phyloP scores from a whole-genome alignment of 2,113 vertebrate species.

The Globicephala melas region DNA sequence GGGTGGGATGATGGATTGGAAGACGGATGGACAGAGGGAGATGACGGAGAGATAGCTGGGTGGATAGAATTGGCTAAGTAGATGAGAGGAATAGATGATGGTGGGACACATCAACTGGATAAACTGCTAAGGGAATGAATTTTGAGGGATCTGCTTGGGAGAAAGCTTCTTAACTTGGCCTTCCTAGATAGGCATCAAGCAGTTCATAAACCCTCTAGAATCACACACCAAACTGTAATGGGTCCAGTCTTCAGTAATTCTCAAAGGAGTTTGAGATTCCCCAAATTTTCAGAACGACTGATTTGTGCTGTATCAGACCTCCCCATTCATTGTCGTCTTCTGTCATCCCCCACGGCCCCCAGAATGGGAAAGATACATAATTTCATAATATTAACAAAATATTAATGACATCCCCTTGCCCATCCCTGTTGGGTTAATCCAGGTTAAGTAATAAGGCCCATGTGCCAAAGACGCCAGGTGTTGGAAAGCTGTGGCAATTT shows the following conservation, averaged over 20 bases:
- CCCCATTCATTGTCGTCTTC: background rate
- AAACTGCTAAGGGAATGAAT: background rate
- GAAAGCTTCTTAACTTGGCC: background rate
- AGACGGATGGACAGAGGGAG: background rate
- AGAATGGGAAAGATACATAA: conserved; percentile 17
- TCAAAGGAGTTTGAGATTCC: background rate
- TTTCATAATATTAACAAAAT: conserved; percentile 40
- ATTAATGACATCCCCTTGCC: background rate
- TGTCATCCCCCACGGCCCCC: background rate
- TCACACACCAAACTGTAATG: background rate
- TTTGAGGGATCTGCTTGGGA: background rate
- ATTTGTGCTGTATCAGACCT: background rate
- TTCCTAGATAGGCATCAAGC: background rate
- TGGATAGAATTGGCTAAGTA: rapidly evolving
- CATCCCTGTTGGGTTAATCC: background rate
- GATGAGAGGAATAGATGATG: background rate
- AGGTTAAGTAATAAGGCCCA: background rate
- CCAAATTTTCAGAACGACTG: background rate
- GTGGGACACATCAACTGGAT: background rate
- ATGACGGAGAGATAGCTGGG: background rate
- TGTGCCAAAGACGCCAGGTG: background rate
- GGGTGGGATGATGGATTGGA: background rate
- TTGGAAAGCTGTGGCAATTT: background rate
- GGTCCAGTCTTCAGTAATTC: background rate
- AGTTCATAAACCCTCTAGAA: background rate